A percentile compares a stretch with the other conserved stretches of the same genome.
phyloP scores from a whole-genome alignment of 2,113 vertebrate species.

The Nerophis lumbriciformis region DNA sequence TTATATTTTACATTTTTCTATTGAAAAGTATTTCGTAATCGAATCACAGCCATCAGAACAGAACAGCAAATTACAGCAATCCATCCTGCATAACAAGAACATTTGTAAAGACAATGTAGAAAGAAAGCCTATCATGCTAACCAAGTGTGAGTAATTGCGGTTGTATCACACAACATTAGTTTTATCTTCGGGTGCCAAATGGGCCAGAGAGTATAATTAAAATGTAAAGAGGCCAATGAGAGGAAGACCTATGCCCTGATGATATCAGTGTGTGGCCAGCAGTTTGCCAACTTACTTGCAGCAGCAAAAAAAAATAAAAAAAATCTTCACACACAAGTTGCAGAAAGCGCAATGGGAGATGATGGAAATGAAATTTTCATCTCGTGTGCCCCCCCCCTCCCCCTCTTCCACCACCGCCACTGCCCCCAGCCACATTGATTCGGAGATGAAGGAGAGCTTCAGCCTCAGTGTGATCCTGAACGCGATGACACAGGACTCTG shows the following conservation, averaged over 20 bases:
- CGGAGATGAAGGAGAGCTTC: slow-evolving; percentile 58
- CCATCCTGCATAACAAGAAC: neutral
- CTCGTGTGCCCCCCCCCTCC: slow-evolving; percentile 25
- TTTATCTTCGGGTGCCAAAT: neutral
- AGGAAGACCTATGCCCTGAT: slow-evolving; percentile 7
- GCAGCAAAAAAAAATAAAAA: slow-evolving; percentile 2
- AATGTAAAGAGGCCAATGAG: slow-evolving; percentile 24
- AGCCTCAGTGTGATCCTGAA: slow-evolving; percentile 63
- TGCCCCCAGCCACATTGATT: slow-evolving; percentile 63
- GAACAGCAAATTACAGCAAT: neutral
- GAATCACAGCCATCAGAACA: neutral
- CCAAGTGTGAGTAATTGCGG: neutral
- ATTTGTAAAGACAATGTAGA: neutral
- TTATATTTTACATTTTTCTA: too few species aligned
- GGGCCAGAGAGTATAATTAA: slow-evolving; percentile 10
- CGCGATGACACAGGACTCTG: slow-evolving; percentile 69
- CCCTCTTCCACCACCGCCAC: slow-evolving; percentile 24
- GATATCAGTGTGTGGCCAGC: slow-evolving; percentile 21
- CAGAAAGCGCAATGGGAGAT: slow-evolving; percentile 31
- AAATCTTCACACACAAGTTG: slow-evolving; percentile 21
- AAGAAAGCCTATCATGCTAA: neutral
- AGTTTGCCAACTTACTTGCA: slow-evolving; percentile 26
- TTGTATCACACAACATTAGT: neutral
- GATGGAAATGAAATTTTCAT: slow-evolving; percentile 57
- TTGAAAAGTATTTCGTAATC: too few species aligned